Evolutionary conservation across 2,888 invertebrate genomes (phyloP), one percentile per base, ranked within the genome.

Genomic region (Nasonia oneida): DNA sequence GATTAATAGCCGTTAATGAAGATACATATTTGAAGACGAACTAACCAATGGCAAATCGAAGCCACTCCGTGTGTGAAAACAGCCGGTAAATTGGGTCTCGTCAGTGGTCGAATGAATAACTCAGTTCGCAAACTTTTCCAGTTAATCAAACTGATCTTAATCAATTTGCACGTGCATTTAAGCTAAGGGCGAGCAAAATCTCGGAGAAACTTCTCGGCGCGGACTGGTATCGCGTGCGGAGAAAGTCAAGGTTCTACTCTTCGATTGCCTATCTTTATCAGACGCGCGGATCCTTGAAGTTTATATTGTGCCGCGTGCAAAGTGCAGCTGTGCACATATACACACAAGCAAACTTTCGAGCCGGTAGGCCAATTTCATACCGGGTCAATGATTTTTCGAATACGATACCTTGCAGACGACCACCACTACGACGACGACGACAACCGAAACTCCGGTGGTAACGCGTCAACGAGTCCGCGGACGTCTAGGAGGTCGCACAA

Each of bases 401-500:
- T 4, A 33, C 10, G 18, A 33, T 37, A 37, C 42, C 14, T n/a
- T 76, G 5, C 33, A 33, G 53, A 53, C 53, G 3, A 77, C 76
- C 2, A 78, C 83, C 5, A 78, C 83, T 2, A 77, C 79, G 37
- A 75, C 89, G 14, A 89, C 89, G 0, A 90, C 91, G 1, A 91
- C 91, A 0, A 91, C 92, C 5, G 87, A 87, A 37, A 88, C 89
- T 1, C 89, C 91, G 0, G 89, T 91, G 2, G 88, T 90, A 70
- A 91, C 91, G 75, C 91, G 92, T 15, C 93, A 93, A 47, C 90
- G 91, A 67, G 89, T 92, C 0, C 90, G 93, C 3, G 90, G 89
- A 50, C 90, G 92, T 15, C 57, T 92, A 12, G 88, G 91, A 8
- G 87, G 89, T 23, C 83, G 79, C 8, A 74, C 73, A 15, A 15